A percentile compares a stretch with the other conserved stretches of the same genome.
Conservation (phyloP, 2,797 vertebrate species). For the Varecia variegata region DNA sequence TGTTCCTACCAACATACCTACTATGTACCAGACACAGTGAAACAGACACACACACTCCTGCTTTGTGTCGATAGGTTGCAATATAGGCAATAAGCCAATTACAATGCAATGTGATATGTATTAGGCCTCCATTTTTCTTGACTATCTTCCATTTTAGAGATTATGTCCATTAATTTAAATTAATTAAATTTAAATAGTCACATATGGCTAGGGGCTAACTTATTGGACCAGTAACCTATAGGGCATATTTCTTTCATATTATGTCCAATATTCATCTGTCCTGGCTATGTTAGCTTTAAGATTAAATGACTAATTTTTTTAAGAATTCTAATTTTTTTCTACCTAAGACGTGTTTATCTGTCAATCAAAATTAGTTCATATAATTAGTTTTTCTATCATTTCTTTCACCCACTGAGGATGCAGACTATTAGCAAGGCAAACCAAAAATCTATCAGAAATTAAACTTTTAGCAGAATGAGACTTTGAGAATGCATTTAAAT, state of each 20-base stretch:
- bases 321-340: not conserved
- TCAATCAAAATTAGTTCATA: conserved; percentile 24
- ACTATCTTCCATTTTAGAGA: not conserved
- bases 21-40: not conserved
- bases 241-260: not conserved
- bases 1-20: not conserved
- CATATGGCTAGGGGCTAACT: not conserved
- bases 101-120: not conserved
- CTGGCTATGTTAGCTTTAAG: conserved; percentile 28
- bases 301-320: conserved; percentile 44
- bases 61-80: not conserved
- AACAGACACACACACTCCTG: not conserved
- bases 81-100: not conserved
- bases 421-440: conserved; percentile 41
- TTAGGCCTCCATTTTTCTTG: not conserved
- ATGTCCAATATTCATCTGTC: conserved; percentile 12
- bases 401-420: conserved; percentile 4
- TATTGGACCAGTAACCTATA: not conserved
- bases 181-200: conserved; percentile 8
- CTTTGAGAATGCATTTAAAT: not conserved
- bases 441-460: not conserved
- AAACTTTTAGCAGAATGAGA: not conserved
- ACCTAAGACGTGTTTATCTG: not conserved
- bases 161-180: conserved; percentile 38
- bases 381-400: conserved; percentile 34